Percentiles rank a stretch among this genome's conserved stretches.
Conservation (phyloP, 1,140 invertebrate genomes). For the Mercenaria mercenaria region DNA sequence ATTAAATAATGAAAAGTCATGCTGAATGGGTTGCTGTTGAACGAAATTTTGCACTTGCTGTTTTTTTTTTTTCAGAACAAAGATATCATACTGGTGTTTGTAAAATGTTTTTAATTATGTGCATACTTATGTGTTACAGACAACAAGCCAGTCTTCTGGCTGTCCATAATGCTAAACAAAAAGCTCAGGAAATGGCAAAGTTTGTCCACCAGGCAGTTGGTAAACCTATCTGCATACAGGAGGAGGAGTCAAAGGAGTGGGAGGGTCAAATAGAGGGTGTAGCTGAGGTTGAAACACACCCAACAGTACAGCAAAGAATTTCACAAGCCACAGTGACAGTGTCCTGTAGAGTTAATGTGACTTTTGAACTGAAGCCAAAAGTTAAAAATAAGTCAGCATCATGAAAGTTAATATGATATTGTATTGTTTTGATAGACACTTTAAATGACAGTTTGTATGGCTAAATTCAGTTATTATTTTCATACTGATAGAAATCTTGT, state of each 20-base stretch:
- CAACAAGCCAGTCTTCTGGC: constrained; percentile 82
- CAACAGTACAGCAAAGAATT: constrained; percentile 75
- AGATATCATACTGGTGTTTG: too few species aligned
- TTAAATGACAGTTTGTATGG: too few species aligned
- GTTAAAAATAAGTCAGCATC: constrained; percentile 70
- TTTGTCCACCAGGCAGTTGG: constrained; percentile 80
- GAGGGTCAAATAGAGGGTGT: constrained; percentile 68
- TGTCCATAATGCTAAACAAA: constrained; percentile 83
- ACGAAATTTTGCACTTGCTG: too few species aligned
- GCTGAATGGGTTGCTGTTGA: too few species aligned
- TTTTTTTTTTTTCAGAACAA: too few species aligned
- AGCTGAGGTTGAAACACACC: constrained; percentile 70
- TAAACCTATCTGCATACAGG: constrained; percentile 76
- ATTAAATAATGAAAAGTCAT: too few species aligned
- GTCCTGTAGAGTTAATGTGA: constrained; percentile 74
- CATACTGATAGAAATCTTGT: too few species aligned
- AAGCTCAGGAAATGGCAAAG: constrained; percentile 83
- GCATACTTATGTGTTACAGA: too few species aligned
- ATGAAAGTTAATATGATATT: background rate
- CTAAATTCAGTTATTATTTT: too few species aligned
- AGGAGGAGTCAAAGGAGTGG: constrained; percentile 79
- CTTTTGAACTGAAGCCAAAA: constrained; percentile 82
- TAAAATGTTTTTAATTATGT: too few species aligned
- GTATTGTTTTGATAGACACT: too few species aligned
- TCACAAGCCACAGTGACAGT: constrained; percentile 74